Percentiles rank a stretch among this genome's conserved stretches.
These are phyloP conservation scores for Prionailurus bengalensis DNA, from an alignment of 2,113 vertebrate species.

Conservation along the genomic window DNA sequence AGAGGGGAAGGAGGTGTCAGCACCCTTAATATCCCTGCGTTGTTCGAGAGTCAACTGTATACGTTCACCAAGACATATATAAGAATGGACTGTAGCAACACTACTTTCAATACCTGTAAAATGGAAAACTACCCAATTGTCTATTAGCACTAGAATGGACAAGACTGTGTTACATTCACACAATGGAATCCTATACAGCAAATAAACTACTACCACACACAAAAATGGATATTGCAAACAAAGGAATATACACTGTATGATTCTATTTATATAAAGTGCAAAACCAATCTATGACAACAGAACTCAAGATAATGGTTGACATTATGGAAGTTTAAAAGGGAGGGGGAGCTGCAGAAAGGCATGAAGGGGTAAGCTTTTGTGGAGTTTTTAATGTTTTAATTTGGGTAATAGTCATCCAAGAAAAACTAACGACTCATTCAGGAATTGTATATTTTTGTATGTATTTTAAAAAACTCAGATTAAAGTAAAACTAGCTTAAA, in stretches of 20 bases:
- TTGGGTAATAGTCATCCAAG: not conserved
- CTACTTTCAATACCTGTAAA: not conserved
- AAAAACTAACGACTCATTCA: slow-evolving; percentile 29
- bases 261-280: not conserved
- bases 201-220: not conserved
- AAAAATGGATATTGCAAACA: not conserved
- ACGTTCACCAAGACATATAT: not conserved
- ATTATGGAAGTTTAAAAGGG: not conserved
- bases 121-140: slow-evolving; percentile 1
- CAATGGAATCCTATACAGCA: not conserved
- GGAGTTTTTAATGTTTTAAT: not conserved
- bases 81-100: not conserved
- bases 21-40: not conserved
- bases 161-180: not conserved
- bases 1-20: not conserved
- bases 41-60: not conserved
- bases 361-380: not conserved
- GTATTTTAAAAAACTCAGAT: slow-evolving; percentile 5
- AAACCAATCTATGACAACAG: not conserved
- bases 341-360: not conserved
- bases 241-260: not conserved
- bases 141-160: not conserved
- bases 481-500: slow-evolving; percentile 24
- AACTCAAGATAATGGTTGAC: slow-evolving; percentile 44
- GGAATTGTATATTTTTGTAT: not conserved